Evolutionary conservation across 2,113 vertebrate genomes (phyloP), one percentile per base, ranked within the genome.

Genomic region (Sula dactylatra): DNA sequence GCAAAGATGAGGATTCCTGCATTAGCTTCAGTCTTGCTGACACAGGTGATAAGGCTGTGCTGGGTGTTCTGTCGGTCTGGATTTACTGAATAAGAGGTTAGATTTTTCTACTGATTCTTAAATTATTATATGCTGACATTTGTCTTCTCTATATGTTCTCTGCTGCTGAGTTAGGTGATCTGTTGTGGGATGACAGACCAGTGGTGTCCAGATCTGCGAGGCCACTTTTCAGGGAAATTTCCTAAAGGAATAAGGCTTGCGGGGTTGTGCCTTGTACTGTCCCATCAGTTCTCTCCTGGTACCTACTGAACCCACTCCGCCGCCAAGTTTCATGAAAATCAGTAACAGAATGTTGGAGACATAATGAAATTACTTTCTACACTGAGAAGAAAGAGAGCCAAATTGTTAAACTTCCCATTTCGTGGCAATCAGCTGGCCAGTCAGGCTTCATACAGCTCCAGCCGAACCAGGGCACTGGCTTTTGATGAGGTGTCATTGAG

Each of bases 401-500:
- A 50, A 13, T 9, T 27, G 10, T 36, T 82, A 9, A 49, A 44
- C 14, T 24, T 27, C 25, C 22, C 18, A 9, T 49, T 38, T 62
- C 27, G 13, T 2, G 4, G 56, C 64, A 44, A 17, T n/a, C 42
- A 38, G 2, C 22, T 25, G 64, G 31, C 18, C 42, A 4, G 47
- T 10, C 42, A 11, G 67, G 14, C 38, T 59, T 29, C 5, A 1
- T 8, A 4, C 2, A 22, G 50, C 88, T 50, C 29, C 77, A 52
- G 86, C 79, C 79, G 7, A 11, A 11, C 9, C 59, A 22, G 26
- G 17, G 27, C 66, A 4, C 42, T 21, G 64, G 6, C 18, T 54
- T 31, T 10, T 12, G 10, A 2, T 7, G 3, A 2, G 24, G 18
- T n/a, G 36, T 45, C 24, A 1, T 0, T 5, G 32, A 2, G 16